Conservation (phyloP, 2,113 vertebrate species). For the Cyanoderma ruficeps region DNA sequence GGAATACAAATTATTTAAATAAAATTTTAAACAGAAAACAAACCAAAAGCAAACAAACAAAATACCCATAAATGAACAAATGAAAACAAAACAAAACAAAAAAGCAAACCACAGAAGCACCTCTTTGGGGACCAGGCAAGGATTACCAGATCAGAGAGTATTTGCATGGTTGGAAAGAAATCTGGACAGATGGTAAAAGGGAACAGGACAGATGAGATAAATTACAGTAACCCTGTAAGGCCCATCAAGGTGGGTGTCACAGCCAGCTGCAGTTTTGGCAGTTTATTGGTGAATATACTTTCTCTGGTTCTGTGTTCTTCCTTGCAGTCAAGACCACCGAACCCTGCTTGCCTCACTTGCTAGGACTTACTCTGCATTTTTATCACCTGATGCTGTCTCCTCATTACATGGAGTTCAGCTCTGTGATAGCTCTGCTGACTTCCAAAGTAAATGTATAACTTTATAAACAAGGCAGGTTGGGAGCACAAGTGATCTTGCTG, state of each 20-base stretch:
- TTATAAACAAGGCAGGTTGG: constrained; percentile 22
- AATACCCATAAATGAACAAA: neutral
- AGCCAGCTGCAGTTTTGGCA: neutral
- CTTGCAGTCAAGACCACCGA: neutral
- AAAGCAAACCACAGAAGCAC: neutral
- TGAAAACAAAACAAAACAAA: neutral
- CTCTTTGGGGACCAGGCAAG: neutral
- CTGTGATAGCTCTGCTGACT: neutral
- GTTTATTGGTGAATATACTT: neutral
- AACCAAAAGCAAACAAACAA: neutral
- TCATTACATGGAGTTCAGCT: constrained; percentile 24
- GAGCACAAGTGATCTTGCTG: neutral
- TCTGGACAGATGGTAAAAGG: neutral
- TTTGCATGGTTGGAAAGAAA: neutral
- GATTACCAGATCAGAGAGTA: neutral
- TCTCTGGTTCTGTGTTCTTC: neutral
- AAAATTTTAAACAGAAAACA: neutral
- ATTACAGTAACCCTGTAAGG: neutral
- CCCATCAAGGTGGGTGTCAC: neutral
- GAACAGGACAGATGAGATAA: neutral
- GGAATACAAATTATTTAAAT: neutral
- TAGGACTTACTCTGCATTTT: neutral
- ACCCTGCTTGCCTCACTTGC: neutral
- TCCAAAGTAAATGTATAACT: constrained; percentile 51
- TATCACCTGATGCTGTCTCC: constrained; percentile 9